Percentiles rank a stretch among this genome's conserved stretches.
Evolutionary conservation across 2,888 invertebrate species (phyloP).

Genomic region (Cecidostiba fungosa): DNA sequence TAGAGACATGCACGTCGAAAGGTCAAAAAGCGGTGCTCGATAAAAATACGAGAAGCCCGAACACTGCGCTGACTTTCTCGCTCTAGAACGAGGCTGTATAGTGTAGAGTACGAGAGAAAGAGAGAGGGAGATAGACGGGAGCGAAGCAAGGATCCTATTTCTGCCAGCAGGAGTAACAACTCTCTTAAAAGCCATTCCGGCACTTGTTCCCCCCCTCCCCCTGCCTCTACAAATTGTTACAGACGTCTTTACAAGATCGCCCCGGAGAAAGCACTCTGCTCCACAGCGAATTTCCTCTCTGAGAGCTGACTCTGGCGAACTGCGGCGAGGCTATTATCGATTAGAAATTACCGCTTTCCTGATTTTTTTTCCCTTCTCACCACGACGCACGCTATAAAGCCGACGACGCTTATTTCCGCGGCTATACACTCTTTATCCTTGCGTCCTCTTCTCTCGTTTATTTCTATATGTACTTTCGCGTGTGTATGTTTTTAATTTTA

Average conservation of each 20-base stretch:
- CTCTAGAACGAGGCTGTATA: not conserved
- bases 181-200: slow-evolving; percentile 64
- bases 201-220: slow-evolving; percentile 55
- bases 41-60: slow-evolving; percentile 28
- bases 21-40: slow-evolving; percentile 30
- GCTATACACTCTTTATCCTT: slow-evolving; percentile 33
- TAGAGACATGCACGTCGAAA: not conserved
- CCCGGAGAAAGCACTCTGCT: slow-evolving; percentile 44
- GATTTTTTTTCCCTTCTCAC: slow-evolving; percentile 31
- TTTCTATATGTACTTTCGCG: not conserved
- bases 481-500: not conserved
- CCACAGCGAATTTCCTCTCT: slow-evolving; percentile 7
- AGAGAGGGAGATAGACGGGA: not conserved
- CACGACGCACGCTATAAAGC: slow-evolving; percentile 26
- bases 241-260: slow-evolving; percentile 64
- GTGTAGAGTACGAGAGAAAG: not conserved
- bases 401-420: slow-evolving; percentile 48
- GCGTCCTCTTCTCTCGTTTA: not conserved
- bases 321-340: slow-evolving; percentile 55
- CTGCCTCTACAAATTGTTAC: slow-evolving; percentile 65
- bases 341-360: slow-evolving; percentile 59
- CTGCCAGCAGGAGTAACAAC: slow-evolving; percentile 57
- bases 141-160: slow-evolving; percentile 51
- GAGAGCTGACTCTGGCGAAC: not conserved
- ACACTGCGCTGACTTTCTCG: not conserved